A percentile compares a stretch with the other conserved stretches of the same genome.
These are phyloP conservation scores for Gopherus evgoodei DNA, from an alignment of 2,113 vertebrate genomes.

Conservation along the genomic window DNA sequence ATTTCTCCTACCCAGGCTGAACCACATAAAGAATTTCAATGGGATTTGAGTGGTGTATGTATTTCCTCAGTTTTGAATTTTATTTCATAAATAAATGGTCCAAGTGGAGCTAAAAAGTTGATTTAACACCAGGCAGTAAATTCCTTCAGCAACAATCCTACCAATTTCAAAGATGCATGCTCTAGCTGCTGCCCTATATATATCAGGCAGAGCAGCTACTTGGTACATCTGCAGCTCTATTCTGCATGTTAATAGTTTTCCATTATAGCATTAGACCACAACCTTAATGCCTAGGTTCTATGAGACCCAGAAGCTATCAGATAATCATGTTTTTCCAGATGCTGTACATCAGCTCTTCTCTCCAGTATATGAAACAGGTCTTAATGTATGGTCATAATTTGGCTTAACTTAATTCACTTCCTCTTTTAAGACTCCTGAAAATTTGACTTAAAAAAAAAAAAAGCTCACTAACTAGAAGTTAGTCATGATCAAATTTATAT, in stretches of 20 bases:
- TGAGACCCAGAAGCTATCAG: not conserved
- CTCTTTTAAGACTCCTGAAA: not conserved
- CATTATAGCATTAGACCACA: rapidly evolving
- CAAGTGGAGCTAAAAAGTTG: rapidly evolving
- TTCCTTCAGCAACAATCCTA: not conserved
- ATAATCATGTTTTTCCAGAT: not conserved
- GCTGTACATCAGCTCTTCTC: rapidly evolving
- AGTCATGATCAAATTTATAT: too few species aligned
- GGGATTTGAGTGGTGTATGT: too few species aligned
- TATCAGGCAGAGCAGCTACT: rapidly evolving
- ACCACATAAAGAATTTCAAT: not conserved
- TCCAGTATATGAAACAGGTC: rapidly evolving
- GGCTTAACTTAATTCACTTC: not conserved
- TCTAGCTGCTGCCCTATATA: not conserved
- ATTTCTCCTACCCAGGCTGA: not conserved
- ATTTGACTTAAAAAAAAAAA: not conserved
- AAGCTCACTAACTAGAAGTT: not conserved
- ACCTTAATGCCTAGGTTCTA: not conserved
- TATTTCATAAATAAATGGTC: rapidly evolving
- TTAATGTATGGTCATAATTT: too few species aligned
- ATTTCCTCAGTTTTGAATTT: not conserved
- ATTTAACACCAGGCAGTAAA: rapidly evolving
- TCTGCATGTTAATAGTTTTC: not conserved
- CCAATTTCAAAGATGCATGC: rapidly evolving
- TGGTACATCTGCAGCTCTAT: rapidly evolving